A percentile compares a stretch with the other conserved stretches of the same genome.
phyloP scores from a whole-genome alignment of 2,888 invertebrate genomes.

The Petrolisthes cinctipes region DNA sequence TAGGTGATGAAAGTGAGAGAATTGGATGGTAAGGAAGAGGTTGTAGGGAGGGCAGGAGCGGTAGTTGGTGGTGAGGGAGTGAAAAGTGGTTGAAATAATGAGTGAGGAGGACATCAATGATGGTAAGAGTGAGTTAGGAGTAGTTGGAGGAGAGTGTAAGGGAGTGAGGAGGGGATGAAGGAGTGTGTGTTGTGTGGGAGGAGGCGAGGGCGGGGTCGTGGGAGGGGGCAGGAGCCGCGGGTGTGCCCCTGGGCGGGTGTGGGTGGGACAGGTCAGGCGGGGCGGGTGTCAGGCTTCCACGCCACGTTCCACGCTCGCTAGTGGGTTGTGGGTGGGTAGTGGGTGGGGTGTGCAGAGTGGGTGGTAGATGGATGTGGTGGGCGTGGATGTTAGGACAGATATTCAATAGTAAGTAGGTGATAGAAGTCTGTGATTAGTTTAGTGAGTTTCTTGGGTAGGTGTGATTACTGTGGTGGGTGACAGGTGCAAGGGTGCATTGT shows the following conservation, averaged over 20 bases:
- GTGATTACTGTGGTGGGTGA: not conserved
- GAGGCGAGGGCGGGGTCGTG: not conserved
- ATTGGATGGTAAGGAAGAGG: too few relatives aligned
- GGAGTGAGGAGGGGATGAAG: not conserved
- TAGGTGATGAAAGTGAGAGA: not conserved
- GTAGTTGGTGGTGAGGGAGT: too few relatives aligned
- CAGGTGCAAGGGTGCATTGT: too few relatives aligned
- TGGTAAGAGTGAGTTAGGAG: not conserved
- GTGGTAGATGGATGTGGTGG: not conserved
- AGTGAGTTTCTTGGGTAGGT: not conserved
- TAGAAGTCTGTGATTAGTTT: not conserved
- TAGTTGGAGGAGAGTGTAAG: not conserved
- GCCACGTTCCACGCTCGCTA: not conserved
- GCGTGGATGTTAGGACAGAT: not conserved
- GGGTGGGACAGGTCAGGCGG: not conserved
- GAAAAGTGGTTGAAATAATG: too few relatives aligned
- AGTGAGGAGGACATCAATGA: not conserved
- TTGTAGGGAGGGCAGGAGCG: too few relatives aligned
- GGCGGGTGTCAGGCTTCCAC: not conserved
- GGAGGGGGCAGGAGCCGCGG: not conserved
- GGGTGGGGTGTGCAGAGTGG: not conserved
- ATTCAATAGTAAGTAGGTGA: not conserved
- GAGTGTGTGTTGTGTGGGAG: not conserved
- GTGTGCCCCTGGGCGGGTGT: not conserved
- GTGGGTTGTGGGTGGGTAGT: not conserved